Percentiles rank a stretch among this genome's conserved stretches.
Evolutionary conservation across 2,113 vertebrate species (phyloP).

Genomic region (Glaucomys volans): DNA sequence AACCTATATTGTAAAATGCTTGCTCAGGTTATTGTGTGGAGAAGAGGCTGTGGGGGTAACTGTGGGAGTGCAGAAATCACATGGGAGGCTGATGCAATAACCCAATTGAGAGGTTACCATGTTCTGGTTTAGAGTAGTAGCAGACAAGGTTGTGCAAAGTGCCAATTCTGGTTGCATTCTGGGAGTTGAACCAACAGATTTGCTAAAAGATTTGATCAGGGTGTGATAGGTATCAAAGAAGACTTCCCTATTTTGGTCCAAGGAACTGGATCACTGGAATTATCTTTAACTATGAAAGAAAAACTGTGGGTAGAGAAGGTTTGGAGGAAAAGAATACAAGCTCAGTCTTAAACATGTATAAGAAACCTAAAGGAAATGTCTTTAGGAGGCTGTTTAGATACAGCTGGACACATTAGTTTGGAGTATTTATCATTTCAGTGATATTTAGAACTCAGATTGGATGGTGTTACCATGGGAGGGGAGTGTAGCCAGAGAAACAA

Average conservation of each 20-base stretch:
- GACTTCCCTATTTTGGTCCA: no score
- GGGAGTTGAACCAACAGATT: neutral
- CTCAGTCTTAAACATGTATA: no score
- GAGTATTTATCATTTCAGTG: neutral
- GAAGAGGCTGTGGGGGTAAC: no score
- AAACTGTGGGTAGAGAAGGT: neutral
- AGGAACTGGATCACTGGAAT: neutral
- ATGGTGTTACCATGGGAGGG: neutral
- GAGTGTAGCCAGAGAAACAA: neutral
- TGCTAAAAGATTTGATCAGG: no score
- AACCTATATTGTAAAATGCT: accelerated
- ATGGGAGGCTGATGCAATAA: neutral
- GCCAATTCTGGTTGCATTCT: neutral
- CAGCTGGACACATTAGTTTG: neutral
- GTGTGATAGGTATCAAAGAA: neutral
- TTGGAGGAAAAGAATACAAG: neutral
- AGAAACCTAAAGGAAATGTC: neutral
- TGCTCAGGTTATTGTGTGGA: neutral
- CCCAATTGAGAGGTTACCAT: neutral
- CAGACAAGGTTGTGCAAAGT: neutral
- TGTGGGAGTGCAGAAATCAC: neutral
- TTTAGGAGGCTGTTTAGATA: neutral
- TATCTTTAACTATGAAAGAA: neutral
- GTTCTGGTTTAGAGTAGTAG: no score
- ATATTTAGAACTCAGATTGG: neutral